Conservation (phyloP, 1,140 invertebrate species). For the Laupala kohalensis region DNA sequence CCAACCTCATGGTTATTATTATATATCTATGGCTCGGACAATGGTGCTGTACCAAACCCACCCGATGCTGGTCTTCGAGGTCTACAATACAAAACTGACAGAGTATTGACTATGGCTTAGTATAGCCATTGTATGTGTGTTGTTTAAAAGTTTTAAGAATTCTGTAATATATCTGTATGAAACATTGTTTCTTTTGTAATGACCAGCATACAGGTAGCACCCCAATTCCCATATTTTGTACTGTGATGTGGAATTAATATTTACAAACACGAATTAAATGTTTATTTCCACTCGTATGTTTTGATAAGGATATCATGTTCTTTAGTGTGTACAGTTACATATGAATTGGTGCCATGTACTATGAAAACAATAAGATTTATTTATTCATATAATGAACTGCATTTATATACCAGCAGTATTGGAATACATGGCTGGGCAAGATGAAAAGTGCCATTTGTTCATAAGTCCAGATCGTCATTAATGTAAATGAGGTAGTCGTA, state of each 20-base stretch:
- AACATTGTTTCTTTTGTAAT: neutral
- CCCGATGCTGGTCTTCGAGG: neutral
- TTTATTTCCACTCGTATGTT: neutral
- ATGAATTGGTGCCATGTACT: neutral
- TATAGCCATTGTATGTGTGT: neutral
- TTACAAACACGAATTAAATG: neutral
- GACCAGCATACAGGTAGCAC: neutral
- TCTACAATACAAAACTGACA: neutral
- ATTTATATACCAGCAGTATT: neutral
- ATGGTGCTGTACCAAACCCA: neutral
- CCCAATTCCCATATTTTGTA: neutral
- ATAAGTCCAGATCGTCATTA: neutral
- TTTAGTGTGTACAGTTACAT: neutral
- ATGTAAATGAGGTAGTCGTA: neutral
- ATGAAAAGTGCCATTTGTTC: neutral
- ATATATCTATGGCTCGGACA: neutral
- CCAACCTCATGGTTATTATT: neutral
- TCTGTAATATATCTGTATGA: neutral
- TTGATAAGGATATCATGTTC: neutral
- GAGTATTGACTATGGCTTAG: neutral
- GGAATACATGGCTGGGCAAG: neutral
- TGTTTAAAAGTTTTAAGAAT: neutral
- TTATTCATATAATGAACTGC: neutral
- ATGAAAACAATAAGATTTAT: neutral
- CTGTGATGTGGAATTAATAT: neutral